Evolutionary conservation across 2,888 invertebrate genomes (phyloP), one percentile per base, ranked within the genome.

Genomic region (Eurytoma adleriae): DNA sequence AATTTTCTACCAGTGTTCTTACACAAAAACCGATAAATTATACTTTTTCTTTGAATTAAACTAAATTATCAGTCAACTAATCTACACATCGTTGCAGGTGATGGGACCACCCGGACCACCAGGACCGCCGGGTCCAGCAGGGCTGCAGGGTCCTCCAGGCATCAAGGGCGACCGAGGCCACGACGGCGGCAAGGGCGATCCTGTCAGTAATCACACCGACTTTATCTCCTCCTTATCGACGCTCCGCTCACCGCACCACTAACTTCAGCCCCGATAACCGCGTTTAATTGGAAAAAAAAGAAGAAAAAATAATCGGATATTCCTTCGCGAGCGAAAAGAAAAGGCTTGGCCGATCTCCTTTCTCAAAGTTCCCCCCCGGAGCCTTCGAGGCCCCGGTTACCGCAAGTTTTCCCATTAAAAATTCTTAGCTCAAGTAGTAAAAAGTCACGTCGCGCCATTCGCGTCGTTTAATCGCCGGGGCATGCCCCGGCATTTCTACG

Each of bases 141-240:
- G 96, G 82, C 93, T 96, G 77, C 95, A 96, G 90, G 96, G 96
- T 61, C 96, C 96, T 69, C 96, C 96, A 64, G 96, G 96, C 84
- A 96, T 96, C 85, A 95, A 95, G 92, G 97, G 97, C 72, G 96
- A 96, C 90, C 93, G 95, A 91, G 97, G 97, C 85, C 94, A 95
- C 89, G 95, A 95, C 85, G 97, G 97, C 85, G 91, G 93, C 73
- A 95, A 96, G 91, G 97, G 97, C 86, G 96, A 96, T 91, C 92
- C 94, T 90, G 96, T 96, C 92, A 92, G 94, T 92, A 87, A 83
- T 78, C 64, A 73, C 24, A 7, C 27, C 27, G 27, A 5, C 30
- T 14, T 64, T 59, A 64, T 67, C 20, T 57, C 50, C 16, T 59
- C 52, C 67, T 10, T 59, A 4, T 24, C 13, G 13, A 2, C 1